Percentiles rank a stretch among this genome's conserved stretches.
Conservation (phyloP, 2,113 vertebrate genomes). For the Naja naja region DNA sequence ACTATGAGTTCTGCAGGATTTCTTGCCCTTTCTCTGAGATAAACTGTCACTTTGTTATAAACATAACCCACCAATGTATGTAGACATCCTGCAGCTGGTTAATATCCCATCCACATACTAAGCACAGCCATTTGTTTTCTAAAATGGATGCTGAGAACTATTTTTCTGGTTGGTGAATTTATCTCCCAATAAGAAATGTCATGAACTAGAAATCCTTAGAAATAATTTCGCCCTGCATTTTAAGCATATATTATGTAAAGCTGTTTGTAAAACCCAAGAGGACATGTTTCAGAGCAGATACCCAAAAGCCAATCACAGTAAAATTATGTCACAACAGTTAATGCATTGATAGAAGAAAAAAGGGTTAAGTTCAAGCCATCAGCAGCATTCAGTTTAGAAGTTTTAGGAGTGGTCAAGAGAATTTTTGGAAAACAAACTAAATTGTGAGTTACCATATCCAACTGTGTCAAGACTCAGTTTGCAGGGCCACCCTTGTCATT, state of each 20-base stretch:
- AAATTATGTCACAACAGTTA: not conserved
- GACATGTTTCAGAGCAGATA: not conserved
- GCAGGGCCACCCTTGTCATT: not conserved
- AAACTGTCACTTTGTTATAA: slow-evolving; percentile 40
- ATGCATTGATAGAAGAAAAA: not conserved
- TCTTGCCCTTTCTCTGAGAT: slow-evolving; percentile 40
- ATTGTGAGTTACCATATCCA: not conserved
- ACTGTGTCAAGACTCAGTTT: not conserved
- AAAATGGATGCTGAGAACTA: not conserved
- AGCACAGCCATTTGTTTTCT: not conserved
- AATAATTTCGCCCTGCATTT: not conserved
- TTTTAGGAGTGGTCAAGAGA: not conserved
- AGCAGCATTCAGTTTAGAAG: not conserved
- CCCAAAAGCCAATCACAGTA: not conserved
- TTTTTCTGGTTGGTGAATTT: not conserved
- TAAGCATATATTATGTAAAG: not conserved
- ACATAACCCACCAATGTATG: slow-evolving; percentile 3
- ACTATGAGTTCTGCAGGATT: not conserved
- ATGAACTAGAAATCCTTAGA: not conserved
- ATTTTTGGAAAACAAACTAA: not conserved
- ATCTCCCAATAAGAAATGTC: not conserved
- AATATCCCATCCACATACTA: not conserved
- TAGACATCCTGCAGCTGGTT: not conserved
- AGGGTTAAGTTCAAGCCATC: not conserved
- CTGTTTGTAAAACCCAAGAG: not conserved